Evolutionary conservation across 2,113 vertebrate species (phyloP), one percentile per base, ranked within the genome.

Genomic region (Cairina moschata): DNA sequence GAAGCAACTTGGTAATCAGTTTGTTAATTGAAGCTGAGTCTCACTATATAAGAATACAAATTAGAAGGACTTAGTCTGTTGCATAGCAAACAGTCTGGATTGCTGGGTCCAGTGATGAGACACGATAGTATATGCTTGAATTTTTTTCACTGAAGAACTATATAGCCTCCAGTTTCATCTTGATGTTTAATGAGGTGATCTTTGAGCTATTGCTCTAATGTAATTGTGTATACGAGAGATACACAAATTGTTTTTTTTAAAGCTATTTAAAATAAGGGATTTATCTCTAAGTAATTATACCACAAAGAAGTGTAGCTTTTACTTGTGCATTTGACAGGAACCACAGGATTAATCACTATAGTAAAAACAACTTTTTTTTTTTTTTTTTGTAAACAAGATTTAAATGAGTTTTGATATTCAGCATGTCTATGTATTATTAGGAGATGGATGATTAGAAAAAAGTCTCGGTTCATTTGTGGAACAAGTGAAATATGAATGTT

Each of bases 21-120:
- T 88, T 93, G 72, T 93, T 96, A 96, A 90, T 94, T 88, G 91
- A 90, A 78, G 29, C 55, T 88, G 94, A 82, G 63, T 91, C 71
- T 81, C 26, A 26, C 60, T 93, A 95, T 72, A 79, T 88, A 74
- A 77, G 94, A 94, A 94, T 85, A 88, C 67, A 88, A 86, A 93
- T 90, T 83, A 88, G 65, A 85, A 84, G 38, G 9, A 42, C 72
- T 25, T 56, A 28, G 71, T 62, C 58, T 77, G 74, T 38, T 1
- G 58, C 84, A 83, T 20, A 32, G 52, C 46, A 88, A 82, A 50
- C 63, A 28, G 63, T 50, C 72, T 69, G 31, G 11, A 12, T 76
- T 86, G 40, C 63, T 78, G 67, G 44, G 50, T 86, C 80, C 59
- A 28, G 32, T 63, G 90, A 69, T 38, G 50, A 66, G 40, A 17